Percentiles rank a stretch among this genome's conserved stretches.
These are phyloP conservation scores for Drosophila kikkawai DNA, from an alignment of 1,140 invertebrate genomes.

Conservation along the genomic window DNA sequence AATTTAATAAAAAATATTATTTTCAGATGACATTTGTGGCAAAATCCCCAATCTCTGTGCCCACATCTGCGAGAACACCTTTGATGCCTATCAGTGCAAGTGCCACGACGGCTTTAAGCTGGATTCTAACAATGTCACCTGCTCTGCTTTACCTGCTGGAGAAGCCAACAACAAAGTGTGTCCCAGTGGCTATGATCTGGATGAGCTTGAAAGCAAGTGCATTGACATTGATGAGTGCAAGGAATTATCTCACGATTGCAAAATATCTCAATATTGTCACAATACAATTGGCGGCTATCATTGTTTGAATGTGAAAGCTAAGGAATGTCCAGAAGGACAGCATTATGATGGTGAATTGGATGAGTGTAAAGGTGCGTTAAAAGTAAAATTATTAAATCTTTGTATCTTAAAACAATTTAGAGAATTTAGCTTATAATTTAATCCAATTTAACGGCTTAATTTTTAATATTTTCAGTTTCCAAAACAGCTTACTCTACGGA, in stretches of 20 bases:
- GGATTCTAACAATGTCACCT: slow-evolving; percentile 88
- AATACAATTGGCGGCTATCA: slow-evolving; percentile 72
- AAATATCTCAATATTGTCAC: slow-evolving; percentile 68
- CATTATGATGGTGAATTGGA: slow-evolving; percentile 41
- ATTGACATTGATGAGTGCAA: slow-evolving; percentile 90
- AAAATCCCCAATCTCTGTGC: slow-evolving; percentile 88
- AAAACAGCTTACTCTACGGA: neutral
- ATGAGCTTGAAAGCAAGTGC: slow-evolving; percentile 54
- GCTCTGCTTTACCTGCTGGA: slow-evolving; percentile 57
- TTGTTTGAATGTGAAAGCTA: slow-evolving; percentile 59
- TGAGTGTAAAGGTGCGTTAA: slow-evolving; percentile 58
- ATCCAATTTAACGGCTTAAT: too few species aligned
- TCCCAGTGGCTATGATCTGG: slow-evolving; percentile 51
- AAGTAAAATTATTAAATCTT: too few species aligned
- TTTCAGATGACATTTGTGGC: slow-evolving; percentile 88
- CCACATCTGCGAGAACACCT: slow-evolving; percentile 89
- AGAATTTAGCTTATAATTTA: too few species aligned
- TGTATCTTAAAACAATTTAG: too few species aligned
- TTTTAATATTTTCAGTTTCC: neutral
- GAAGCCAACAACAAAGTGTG: slow-evolving; percentile 39
- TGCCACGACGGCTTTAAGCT: slow-evolving; percentile 89
- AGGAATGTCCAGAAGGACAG: slow-evolving; percentile 54
- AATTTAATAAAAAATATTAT: neutral
- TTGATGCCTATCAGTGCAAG: slow-evolving; percentile 89
- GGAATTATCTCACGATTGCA: slow-evolving; percentile 87